Percentiles rank a stretch among this genome's conserved stretches.
Conservation (phyloP, 2,113 vertebrate genomes). For the Caloenas nicobarica region DNA sequence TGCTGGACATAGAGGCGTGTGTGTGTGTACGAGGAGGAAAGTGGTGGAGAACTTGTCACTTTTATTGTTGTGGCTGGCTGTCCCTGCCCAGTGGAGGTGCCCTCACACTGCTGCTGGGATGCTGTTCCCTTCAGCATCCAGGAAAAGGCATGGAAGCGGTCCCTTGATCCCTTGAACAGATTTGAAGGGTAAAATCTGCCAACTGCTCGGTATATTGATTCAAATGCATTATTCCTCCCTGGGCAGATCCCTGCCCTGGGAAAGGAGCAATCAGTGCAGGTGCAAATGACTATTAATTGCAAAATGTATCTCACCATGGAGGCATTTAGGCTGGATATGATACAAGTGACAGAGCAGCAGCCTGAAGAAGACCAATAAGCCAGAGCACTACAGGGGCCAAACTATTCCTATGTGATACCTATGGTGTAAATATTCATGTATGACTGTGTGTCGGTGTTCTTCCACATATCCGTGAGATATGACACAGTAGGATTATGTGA, state of each 20-base stretch:
- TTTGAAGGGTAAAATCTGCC: conserved; percentile 46
- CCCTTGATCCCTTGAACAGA: conserved; percentile 32
- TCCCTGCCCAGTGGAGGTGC: not conserved
- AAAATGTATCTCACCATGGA: conserved; percentile 51
- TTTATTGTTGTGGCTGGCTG: not conserved
- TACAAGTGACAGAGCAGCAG: conserved; percentile 7
- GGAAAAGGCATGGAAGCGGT: not conserved
- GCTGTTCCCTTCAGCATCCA: not conserved
- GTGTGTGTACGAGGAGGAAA: not conserved
- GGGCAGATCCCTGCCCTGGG: conserved; percentile 34
- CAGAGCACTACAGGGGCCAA: conserved; percentile 1
- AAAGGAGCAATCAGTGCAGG: conserved; percentile 56
- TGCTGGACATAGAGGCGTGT: not conserved
- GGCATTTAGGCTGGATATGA: conserved; percentile 45
- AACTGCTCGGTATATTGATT: conserved; percentile 45
- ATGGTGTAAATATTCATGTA: not conserved
- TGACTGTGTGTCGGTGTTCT: not conserved
- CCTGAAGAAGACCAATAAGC: not conserved
- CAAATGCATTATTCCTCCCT: conserved; percentile 42
- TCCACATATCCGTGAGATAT: not conserved
- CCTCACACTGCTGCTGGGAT: conserved; percentile 14
- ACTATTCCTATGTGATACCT: not conserved
- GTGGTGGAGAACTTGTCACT: not conserved
- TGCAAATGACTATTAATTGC: conserved; percentile 70
- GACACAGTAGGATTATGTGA: not conserved